Evolutionary conservation across 2,888 invertebrate species (phyloP), one percentile per base, ranked within the genome.

Genomic region (Drosophila conformis): DNA sequence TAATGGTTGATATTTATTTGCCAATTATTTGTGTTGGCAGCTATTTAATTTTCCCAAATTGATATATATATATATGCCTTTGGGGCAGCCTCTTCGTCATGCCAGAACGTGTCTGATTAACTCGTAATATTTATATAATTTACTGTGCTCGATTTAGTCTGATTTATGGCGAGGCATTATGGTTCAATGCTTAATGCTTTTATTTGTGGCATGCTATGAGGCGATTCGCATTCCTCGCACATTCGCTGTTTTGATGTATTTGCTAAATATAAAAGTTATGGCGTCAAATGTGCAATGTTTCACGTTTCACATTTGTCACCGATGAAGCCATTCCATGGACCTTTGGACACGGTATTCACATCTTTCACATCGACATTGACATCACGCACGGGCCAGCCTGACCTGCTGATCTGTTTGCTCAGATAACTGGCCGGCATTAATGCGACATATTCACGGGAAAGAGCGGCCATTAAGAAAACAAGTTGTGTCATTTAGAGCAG

Each of bases 401-500:
- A 75, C 76, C 78, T 63, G 70, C 62, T 79, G 62, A 79, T 75
- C 80, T 65, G 54, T 46, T 75, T 61, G 53, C 52, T 46, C 42
- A 67, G 77, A 78, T 77, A 72, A 68, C 40, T 58, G 51, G 27
- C n/a, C 49, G 62, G 40, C 51, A 33, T 29, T 36, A 15, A 68
- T 78, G 86, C 27, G 56, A 71, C 82, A 78, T 71, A 68, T 87
- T 85, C 71, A 40, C 58, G 56, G 49, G 67, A 82, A 76, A 51
- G 40, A 56, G 48, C 38, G 11, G 27, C 68, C 57, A 69, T 75
- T 69, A 70, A 71, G 57, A 63, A 68, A 87, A 80, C 85, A 58
- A 79, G 83, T 82, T 87, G 77, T 74, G 69, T 61, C 73, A 85
- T 82, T 79, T 69, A 58, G 51, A 48, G 42, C 67, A 71, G 46